Evolutionary conservation across 2,888 invertebrate species (phyloP), one percentile per base, ranked within the genome.

Genomic region (Oasisia sp.): DNA sequence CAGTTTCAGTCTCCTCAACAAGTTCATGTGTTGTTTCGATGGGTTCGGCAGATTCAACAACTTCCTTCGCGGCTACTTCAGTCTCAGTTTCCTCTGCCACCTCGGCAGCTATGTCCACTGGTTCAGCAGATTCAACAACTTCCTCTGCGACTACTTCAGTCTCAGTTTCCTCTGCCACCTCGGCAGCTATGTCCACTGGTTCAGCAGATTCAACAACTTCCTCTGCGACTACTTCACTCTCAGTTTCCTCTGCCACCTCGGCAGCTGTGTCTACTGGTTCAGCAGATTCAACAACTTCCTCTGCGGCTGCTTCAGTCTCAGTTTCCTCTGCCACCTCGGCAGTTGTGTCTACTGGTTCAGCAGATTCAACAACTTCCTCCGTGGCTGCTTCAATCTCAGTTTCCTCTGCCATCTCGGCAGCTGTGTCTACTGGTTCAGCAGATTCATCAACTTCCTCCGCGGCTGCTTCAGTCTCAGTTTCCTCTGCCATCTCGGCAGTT

Each of bases 151-250:
- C 89, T 32, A 9, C 9, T 32, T 89, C 32, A 89, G 32, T 91
- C 12, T 32, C 91, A 44, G 3, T 32, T 91, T 91, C 44, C 44
- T 32, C 91, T 12, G 58, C 92, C 45, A 32, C 19, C n/a, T 92
- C 56, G 32, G 38, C 91, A 44, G 74, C 89, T 89, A 74, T 32
- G 38, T 91, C 74, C n/a, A n/a, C 91, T 44, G 45, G 45, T 45
- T 45, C 45, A 45, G 45, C 45, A 9, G 11, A 7, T 45, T 45
- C 45, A 45, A 12, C 91, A 2, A 9, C 14, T n/a, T 27, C 38
- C 7, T 14, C 32, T 44, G 44, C 32, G 9, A 27, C 91, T 19
- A 27, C n/a, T 89, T 92, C 92, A n/a, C 27, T 38, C 32, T 91
- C 38, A 50, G 32, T 58, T 14, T 50, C n/a, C 74, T 89, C 92